Conservation (phyloP, 2,888 invertebrate species). For the Bugula neritina region DNA sequence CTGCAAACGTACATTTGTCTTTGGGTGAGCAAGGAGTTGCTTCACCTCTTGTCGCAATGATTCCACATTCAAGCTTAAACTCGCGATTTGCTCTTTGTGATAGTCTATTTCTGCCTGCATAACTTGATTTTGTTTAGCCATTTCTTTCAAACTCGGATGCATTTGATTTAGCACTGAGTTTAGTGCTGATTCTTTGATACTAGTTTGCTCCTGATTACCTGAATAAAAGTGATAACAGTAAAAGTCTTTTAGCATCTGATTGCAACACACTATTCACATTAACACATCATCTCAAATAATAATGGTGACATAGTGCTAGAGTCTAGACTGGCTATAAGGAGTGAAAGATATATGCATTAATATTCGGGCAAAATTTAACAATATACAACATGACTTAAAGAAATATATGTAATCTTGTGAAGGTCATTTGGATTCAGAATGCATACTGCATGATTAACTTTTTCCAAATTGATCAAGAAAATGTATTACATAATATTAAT, state of each 20-base stretch:
- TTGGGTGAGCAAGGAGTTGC: conserved; percentile 38
- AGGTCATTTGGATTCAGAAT: too few species aligned
- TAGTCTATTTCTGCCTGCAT: conserved; percentile 50
- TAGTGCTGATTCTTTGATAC: not conserved
- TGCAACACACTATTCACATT: too few species aligned
- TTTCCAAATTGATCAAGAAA: too few species aligned
- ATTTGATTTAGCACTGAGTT: conserved; percentile 42
- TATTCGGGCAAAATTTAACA: not conserved
- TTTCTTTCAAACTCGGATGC: conserved; percentile 48
- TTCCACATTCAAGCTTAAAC: conserved; percentile 34
- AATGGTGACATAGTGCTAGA: not conserved
- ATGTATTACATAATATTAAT: too few species aligned
- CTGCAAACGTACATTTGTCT: conserved; percentile 44
- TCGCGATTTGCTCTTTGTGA: conserved; percentile 41
- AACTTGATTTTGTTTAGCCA: conserved; percentile 48
- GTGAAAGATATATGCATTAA: not conserved
- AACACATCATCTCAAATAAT: not conserved
- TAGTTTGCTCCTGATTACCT: not conserved
- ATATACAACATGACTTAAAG: too few species aligned
- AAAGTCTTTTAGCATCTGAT: not conserved
- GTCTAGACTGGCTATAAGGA: not conserved
- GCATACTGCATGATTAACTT: too few species aligned
- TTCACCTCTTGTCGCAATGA: conserved; percentile 38
- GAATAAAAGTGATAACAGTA: not conserved
- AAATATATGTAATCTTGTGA: too few species aligned